Base-by-base conservation (phyloP, 2,797 vertebrate species). In the Spinibarbus caldwelli region DNA sequence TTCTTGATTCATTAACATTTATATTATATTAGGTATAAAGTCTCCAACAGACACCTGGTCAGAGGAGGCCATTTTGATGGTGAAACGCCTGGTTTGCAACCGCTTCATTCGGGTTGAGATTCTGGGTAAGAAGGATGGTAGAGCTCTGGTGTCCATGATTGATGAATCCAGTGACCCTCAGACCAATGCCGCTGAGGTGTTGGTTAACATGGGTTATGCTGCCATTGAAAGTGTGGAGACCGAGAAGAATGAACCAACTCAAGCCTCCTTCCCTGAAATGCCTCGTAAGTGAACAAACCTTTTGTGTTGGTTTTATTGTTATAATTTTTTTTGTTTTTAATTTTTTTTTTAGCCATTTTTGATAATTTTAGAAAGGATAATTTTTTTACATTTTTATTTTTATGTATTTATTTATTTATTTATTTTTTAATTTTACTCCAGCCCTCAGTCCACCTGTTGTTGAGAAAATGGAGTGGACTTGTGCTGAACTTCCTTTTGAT, bases 51-150 rank as follows among this genome's bases (percentile, higher is more conserved):
- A 91, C 76, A 77, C 66, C 26, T 99, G 98, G 98, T 94, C 95
- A 7, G 89, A 96, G 31, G 94, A 96, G 68, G 91, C 92, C 9
- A 71, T 95, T 83, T 73, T 92, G 78, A 87, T 90, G 29, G 94
- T 99, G 91, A 95, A 94, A 80, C 87, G 80, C 0, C 86, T 95
- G 21, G 91, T 97, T 5, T 94, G 93, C 47, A 96, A 97, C 92
- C 96, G 96, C 90, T 94, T 96, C 23, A 85, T 99, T 43, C 92
- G 85, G 0, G 88, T 97, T 59, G 93, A 92, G 86, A 96, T 99
- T 86, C 86, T 94, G 52, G 94, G 93, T 86, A 84, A 86, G 6
- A 83, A 88, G 0, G 85, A 93, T 5, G 90, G 91, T n/a, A 93
- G 89, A 45, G 93, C 91, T 41, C 86, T 97, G 34, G 97, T 99